Evolutionary conservation across 2,113 vertebrate species (phyloP).

Genomic region (Paradoxurus hermaphroditus): DNA sequence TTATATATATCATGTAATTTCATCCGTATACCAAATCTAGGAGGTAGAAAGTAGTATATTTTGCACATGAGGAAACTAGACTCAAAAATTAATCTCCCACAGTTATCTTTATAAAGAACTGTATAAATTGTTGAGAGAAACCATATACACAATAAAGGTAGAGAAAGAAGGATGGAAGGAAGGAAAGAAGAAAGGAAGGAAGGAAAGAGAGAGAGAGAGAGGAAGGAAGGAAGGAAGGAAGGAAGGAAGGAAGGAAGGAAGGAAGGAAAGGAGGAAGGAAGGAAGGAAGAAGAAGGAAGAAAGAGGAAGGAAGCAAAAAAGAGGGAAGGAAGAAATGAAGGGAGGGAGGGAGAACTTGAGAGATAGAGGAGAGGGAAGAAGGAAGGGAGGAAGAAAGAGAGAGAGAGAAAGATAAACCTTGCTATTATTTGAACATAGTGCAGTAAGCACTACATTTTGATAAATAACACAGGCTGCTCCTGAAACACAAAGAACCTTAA

Average conservation of each 20-base stretch:
- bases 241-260: rapidly evolving
- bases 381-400: neutral
- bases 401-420: neutral
- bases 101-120: neutral
- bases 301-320: neutral
- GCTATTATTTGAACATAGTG: neutral
- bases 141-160: neutral
- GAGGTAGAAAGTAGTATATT: neutral
- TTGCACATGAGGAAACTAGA: neutral
- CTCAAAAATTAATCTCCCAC: neutral
- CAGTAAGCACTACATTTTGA: neutral
- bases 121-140: neutral
- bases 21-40: neutral
- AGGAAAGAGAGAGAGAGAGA: too few species aligned
- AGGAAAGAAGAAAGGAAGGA: neutral
- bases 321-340: neutral
- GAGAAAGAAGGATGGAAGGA: neutral
- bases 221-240: too few species aligned
- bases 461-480: too few species aligned
- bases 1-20: neutral
- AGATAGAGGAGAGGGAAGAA: neutral
- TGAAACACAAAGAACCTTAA: neutral
- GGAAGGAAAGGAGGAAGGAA: neutral
- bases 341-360: too few species aligned
- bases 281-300: neutral